These are phyloP conservation scores for Glossophaga mutica DNA, from an alignment of 2,797 vertebrate genomes.

Conservation along the genomic window DNA sequence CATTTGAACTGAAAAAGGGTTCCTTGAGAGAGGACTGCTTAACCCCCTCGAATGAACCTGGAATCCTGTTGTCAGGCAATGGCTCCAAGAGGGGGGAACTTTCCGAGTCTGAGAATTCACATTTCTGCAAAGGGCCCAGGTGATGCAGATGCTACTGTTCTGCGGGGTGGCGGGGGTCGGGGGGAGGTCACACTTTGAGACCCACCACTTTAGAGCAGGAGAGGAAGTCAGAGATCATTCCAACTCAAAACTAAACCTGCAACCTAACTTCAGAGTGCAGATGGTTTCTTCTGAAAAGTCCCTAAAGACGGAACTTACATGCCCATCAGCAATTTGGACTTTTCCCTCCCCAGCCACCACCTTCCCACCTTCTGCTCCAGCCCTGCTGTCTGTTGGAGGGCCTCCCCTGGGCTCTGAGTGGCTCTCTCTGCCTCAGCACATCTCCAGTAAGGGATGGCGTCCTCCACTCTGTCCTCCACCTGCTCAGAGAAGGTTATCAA, in stretches of 20 bases:
- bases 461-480: neutral
- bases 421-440: neutral
- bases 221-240: neutral
- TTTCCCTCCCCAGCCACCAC: neutral
- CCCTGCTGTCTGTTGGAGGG: neutral
- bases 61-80: neutral
- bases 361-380: neutral
- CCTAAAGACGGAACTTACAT: neutral
- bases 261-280: neutral
- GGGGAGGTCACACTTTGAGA: neutral
- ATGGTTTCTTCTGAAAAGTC: neutral
- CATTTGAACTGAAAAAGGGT: neutral
- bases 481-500: conserved; percentile 9
- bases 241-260: neutral
- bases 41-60: neutral
- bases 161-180: neutral
- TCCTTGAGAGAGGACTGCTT: neutral
- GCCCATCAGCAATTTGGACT: neutral
- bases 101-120: neutral
- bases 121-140: neutral
- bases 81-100: neutral
- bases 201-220: neutral
- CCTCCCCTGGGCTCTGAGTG: neutral
- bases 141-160: neutral
- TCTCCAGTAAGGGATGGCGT: neutral